A percentile compares a stretch with the other conserved stretches of the same genome.
Conservation (phyloP, 1,140 invertebrate genomes). For the Eulimnadia texana region DNA sequence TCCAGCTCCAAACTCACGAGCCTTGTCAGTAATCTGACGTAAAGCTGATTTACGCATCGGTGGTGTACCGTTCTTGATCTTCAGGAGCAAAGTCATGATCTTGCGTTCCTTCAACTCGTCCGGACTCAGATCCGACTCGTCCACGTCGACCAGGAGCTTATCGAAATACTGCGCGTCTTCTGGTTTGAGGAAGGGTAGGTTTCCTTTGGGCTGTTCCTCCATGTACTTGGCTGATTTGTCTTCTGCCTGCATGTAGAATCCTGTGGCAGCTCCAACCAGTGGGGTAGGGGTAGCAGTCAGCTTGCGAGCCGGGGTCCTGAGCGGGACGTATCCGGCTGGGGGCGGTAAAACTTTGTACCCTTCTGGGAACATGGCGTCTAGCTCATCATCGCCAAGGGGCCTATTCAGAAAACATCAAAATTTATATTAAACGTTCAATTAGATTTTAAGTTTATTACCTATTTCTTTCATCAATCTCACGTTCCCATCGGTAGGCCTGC, state of each 20-base stretch:
- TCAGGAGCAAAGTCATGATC: constrained; percentile 95
- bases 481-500: constrained; percentile 96
- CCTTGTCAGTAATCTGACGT: constrained; percentile 96
- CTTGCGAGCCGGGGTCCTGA: constrained; percentile 92
- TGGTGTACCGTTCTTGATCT: constrained; percentile 99
- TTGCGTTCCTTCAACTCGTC: constrained; percentile 97
- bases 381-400: constrained; percentile 89
- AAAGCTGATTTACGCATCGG: constrained; percentile 97
- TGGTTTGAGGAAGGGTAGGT: constrained; percentile 96
- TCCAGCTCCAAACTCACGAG: constrained; percentile 93
- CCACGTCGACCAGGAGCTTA: constrained; percentile 93
- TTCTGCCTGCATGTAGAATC: constrained; percentile 90
- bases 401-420: constrained; percentile 31
- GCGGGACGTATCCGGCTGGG: constrained; percentile 88
- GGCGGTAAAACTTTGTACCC: constrained; percentile 96
- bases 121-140: constrained; percentile 85
- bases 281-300: constrained; percentile 96
- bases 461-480: constrained; percentile 96
- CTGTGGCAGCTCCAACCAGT: constrained; percentile 68
- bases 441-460: too few relatives aligned
- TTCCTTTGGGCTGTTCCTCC: constrained; percentile 92
- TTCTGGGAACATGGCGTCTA: constrained; percentile 91
- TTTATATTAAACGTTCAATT: too few relatives aligned
- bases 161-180: constrained; percentile 99
- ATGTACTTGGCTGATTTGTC: constrained; percentile 69